A percentile compares a stretch with the other conserved stretches of the same genome.
Conservation (phyloP, 2,113 vertebrate species). For the Poecile atricapillus region DNA sequence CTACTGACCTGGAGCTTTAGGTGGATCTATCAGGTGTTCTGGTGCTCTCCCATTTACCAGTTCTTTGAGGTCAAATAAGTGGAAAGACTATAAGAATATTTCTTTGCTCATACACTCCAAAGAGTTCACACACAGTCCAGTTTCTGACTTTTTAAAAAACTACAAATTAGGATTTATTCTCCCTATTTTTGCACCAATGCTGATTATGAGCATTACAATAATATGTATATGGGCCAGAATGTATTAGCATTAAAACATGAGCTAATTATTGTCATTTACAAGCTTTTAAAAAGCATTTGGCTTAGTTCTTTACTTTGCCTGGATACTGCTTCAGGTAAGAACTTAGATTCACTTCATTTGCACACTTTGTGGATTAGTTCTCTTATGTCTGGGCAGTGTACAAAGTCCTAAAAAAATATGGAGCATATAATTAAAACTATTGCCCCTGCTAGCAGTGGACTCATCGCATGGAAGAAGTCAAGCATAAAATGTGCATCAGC, state of each 20-base stretch:
- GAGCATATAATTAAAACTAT: not conserved
- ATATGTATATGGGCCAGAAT: not conserved
- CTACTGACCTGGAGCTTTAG: not conserved
- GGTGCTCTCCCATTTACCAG: not conserved
- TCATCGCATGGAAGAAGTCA: conserved; percentile 17
- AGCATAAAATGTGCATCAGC: conserved; percentile 49
- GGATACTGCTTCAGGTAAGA: not conserved
- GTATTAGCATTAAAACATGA: not conserved
- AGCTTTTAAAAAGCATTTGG: not conserved
- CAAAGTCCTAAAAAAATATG: not conserved
- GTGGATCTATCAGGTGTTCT: not conserved
- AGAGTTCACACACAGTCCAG: not conserved
- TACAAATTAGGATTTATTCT: not conserved
- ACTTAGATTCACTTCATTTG: not conserved
- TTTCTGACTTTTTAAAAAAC: not conserved
- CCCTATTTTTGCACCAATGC: not conserved
- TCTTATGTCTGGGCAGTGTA: not conserved
- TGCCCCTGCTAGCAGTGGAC: not conserved
- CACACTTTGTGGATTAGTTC: not conserved
- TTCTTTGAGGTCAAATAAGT: not conserved
- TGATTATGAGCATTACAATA: not conserved
- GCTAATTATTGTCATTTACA: not conserved
- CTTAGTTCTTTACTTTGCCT: not conserved
- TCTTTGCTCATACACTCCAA: not conserved
- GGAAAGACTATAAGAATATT: not conserved